Percentiles rank a stretch among this genome's conserved stretches.
Evolutionary conservation across 2,797 vertebrate species (phyloP).

Genomic region (Phrynocephalus guinanensis): DNA sequence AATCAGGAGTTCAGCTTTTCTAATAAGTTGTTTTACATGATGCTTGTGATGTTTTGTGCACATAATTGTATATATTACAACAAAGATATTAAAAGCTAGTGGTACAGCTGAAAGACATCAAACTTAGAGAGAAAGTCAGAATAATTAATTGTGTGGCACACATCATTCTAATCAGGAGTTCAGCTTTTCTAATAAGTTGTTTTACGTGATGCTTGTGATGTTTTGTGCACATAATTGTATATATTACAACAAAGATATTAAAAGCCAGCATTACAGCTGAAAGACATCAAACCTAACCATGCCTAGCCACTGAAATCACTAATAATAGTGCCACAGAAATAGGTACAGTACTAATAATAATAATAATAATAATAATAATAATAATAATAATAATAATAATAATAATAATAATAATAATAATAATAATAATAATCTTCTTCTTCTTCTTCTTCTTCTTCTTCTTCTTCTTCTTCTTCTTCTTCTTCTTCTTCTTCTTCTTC

Average conservation of each 20-base stretch:
- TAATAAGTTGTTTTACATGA: slow-evolving; percentile 67
- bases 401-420: too few relatives aligned
- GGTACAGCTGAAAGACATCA: slow-evolving; percentile 31
- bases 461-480: too few relatives aligned
- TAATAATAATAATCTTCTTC: too few relatives aligned
- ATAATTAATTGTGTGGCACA: slow-evolving; percentile 75
- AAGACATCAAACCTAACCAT: slow-evolving; percentile 12
- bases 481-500: too few relatives aligned
- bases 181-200: slow-evolving; percentile 69
- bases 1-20: slow-evolving; percentile 72
- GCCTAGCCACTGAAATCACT: slow-evolving; percentile 59
- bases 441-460: too few relatives aligned
- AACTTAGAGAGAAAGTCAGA: slow-evolving; percentile 54
- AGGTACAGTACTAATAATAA: slow-evolving; percentile 11
- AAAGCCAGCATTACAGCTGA: slow-evolving; percentile 53
- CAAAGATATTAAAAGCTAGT: slow-evolving; percentile 53
- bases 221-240: slow-evolving; percentile 54
- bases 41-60: slow-evolving; percentile 46
- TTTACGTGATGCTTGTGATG: slow-evolving; percentile 45
- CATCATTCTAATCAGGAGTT: slow-evolving; percentile 75
- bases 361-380: too few relatives aligned
- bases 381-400: too few relatives aligned
- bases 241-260: slow-evolving; percentile 60
- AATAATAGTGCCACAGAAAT: not conserved
- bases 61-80: slow-evolving; percentile 61